Base-by-base conservation (phyloP, 64 coral and sea anemone genomes). In the Trachythela sp. region DNA sequence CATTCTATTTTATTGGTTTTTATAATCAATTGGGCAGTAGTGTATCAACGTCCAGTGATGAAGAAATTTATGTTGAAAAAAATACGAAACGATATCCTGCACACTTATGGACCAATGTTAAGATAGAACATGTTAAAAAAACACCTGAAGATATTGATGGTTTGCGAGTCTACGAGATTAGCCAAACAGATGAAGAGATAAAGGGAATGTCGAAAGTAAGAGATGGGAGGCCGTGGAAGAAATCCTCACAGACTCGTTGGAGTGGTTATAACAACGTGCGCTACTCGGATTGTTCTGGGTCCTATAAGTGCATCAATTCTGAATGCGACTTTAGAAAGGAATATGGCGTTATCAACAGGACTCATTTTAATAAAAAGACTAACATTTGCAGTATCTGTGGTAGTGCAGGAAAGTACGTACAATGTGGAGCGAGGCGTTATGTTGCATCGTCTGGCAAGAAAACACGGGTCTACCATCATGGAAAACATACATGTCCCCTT, bases 221-320 rank as follows among this genome's bases (percentile, higher is more conserved):
- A 40, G 89, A 91, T 71, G 70, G 85, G 1, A 54, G 85, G 39
- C 33, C 27, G 38, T 54, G 43, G 48, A 88, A 88, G 38, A 88
- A 88, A 71, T 32, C 27, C 40, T 64, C 58, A 20, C 59, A 88
- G n/a, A 70, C 39, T 48, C 35, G 48, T 14, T 92, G 86, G 91
- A 70, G 38, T 48, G 72, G 48, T 6, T 75, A 59, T 68, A 43
- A 40, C 8, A 88, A 77, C 50, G 85, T 92, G 0, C 64, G 91
- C 6, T 92, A 92, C 80, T 87, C 91, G 0, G 91, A 92, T 40
- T 92, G 91, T 38, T 85, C 83, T 43, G 91, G 86, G 17, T 92
- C 91, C 7, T 88, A 88, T 70, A 26, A 17, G 43, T 92, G 86
- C 42, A 24, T 17, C 4, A 88, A 92, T 34, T 59, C 64, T 40